Evolutionary conservation across 2,113 vertebrate genomes (phyloP).

Genomic region (Podiceps cristatus): DNA sequence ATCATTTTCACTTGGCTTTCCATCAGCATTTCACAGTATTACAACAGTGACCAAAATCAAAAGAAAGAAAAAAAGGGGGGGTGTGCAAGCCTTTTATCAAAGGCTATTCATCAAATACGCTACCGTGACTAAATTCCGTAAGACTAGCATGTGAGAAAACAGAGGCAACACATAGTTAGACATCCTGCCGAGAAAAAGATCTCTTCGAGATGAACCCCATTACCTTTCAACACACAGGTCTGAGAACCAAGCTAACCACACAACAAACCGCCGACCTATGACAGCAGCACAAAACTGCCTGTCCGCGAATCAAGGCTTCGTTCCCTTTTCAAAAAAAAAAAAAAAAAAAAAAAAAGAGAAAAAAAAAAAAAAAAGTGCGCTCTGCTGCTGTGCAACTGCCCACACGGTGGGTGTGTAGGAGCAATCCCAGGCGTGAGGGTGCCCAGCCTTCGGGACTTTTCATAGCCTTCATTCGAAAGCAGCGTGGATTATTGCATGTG

Average conservation of each 20-base stretch:
- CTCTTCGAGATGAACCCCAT: constrained; percentile 48
- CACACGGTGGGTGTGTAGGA: fast-evolving
- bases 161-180: constrained; percentile 17
- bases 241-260: constrained; percentile 65
- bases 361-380: fast-evolving
- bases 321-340: background rate
- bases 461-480: background rate
- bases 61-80: background rate
- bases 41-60: background rate
- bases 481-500: fast-evolving
- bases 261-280: constrained; percentile 49
- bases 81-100: background rate
- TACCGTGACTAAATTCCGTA: constrained; percentile 37
- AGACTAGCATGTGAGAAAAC: constrained; percentile 39
- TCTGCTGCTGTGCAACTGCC: background rate
- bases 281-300: background rate
- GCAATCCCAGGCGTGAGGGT: background rate
- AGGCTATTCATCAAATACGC: constrained; percentile 36
- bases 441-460: background rate
- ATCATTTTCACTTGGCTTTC: background rate
- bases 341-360: fast-evolving
- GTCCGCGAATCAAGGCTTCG: background rate
- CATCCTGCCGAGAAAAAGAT: constrained; percentile 53
- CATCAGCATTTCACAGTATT: constrained; percentile 41
- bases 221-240: constrained; percentile 55